A percentile compares a stretch with the other conserved stretches of the same genome.
phyloP scores from a whole-genome alignment of 2,888 invertebrate genomes.

The Nezara viridula region DNA sequence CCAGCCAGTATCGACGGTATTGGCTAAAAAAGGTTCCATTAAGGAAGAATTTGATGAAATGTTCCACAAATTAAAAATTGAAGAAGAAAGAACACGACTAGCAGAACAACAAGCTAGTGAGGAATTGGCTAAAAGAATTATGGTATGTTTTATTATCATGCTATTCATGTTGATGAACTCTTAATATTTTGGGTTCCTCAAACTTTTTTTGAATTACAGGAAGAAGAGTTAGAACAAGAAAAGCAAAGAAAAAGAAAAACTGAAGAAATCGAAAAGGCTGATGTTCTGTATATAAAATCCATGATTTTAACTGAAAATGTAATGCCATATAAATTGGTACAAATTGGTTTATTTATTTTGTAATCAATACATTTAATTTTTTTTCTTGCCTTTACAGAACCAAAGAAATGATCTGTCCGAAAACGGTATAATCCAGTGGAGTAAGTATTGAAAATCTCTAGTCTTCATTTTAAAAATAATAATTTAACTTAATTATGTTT shows the following conservation, averaged over 20 bases:
- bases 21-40: slow-evolving; percentile 61
- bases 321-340: neutral
- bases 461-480: neutral
- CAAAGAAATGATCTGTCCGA: slow-evolving; percentile 48
- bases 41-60: slow-evolving; percentile 64
- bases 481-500: neutral
- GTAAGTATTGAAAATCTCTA: slow-evolving; percentile 8
- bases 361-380: neutral
- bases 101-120: slow-evolving; percentile 61
- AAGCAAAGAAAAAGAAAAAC: slow-evolving; percentile 55
- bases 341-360: neutral
- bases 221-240: slow-evolving; percentile 61
- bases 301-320: slow-evolving; percentile 58
- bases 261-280: slow-evolving; percentile 54
- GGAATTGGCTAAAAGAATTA: slow-evolving; percentile 62
- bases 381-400: slow-evolving; percentile 36
- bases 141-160: slow-evolving; percentile 54
- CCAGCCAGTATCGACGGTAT: slow-evolving; percentile 54
- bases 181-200: neutral
- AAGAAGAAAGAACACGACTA: slow-evolving; percentile 60
- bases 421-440: neutral
- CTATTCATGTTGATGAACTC: neutral
- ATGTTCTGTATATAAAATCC: slow-evolving; percentile 51
- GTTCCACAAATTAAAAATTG: slow-evolving; percentile 59
- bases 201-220: slow-evolving; percentile 45